These are phyloP conservation scores for Philereme vetulata DNA, from an alignment of 2,888 invertebrate genomes.

Conservation along the genomic window DNA sequence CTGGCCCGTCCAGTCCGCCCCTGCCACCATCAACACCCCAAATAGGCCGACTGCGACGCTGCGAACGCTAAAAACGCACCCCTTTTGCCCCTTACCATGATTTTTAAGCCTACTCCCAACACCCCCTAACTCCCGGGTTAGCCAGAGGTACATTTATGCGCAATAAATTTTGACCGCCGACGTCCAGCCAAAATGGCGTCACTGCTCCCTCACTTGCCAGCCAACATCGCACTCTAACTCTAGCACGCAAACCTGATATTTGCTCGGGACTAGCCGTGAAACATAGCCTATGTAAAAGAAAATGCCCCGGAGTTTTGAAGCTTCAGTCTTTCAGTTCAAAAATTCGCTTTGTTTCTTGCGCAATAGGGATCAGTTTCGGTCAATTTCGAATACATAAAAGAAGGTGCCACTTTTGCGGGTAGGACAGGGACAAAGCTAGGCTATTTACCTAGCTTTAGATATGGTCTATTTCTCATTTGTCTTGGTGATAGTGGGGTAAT, in stretches of 20 bases:
- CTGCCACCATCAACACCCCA: constrained; percentile 79
- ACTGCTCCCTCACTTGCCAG: constrained; percentile 44
- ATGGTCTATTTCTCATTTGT: constrained; percentile 80
- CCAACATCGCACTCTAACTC: constrained; percentile 51
- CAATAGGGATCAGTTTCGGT: constrained; percentile 55
- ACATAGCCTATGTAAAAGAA: constrained; percentile 74
- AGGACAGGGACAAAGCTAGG: constrained; percentile 64
- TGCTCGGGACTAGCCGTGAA: constrained; percentile 33
- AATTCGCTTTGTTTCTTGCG: constrained; percentile 57
- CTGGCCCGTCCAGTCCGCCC: constrained; percentile 48
- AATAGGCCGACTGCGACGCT: constrained; percentile 74
- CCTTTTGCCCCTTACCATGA: constrained; percentile 75
- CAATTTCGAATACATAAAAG: constrained; percentile 59
- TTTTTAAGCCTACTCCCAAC: constrained; percentile 82
- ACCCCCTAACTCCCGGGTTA: constrained; percentile 81
- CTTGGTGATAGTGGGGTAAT: constrained; percentile 73
- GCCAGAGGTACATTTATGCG: constrained; percentile 83
- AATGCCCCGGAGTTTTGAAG: constrained; percentile 70
- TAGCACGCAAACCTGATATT: constrained; percentile 38
- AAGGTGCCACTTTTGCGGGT: constrained; percentile 72
- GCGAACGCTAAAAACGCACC: constrained; percentile 82
- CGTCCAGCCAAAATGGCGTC: constrained; percentile 68
- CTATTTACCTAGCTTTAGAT: constrained; percentile 72
- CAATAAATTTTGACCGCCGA: constrained; percentile 82
- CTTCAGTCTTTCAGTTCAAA: constrained; percentile 59